Evolutionary conservation across 2,113 vertebrate species (phyloP), one percentile per base, ranked within the genome.

Genomic region (Burhinus bistriatus): DNA sequence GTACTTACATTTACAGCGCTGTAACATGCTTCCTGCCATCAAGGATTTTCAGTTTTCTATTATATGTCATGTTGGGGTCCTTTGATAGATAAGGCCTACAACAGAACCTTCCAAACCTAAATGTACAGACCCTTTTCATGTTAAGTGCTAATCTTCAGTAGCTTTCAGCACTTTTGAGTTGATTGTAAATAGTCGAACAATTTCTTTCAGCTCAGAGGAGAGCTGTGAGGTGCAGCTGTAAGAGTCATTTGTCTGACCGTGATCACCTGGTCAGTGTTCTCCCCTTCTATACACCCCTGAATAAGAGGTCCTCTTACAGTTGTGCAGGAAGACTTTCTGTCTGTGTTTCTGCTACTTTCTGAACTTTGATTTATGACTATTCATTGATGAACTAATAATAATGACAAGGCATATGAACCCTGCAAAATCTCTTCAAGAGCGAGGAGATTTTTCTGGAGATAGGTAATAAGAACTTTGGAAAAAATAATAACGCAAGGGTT

Each of bases 1-100:
- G 18, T 30, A 21, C n/a, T 51, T 75, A 27, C 7, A 38, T 44
- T 75, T 71, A 27, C 0, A 3, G 22, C 30, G 27, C 16, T 52
- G 20, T 54, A 62, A 71, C 0, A 0, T 25, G 38, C 15, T 71
- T 62, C 29, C 19, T 77, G 3, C 9, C 10, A 54, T 69, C 18
- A 49, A 83, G 21, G 34, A 45, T 27, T 93, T 86, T 83, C 7
- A 25, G 18, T 79, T 80, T 86, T 68, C 38, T 58, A 5, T 65
- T 45, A 20, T 0, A 0, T 32, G 8, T 21, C 18, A 9, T 59
- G 11, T 54, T 76, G 15, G 20, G 3, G 13, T 89, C 3, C 25
- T 71, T 55, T 69, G 23, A 65, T 19, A 34, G 2, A 3, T 40
- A 58, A 58, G 80, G 30, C 13, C 11, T 57, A 26, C 36, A 40